These are phyloP conservation scores for Capitella teleta DNA, from an alignment of 1,140 invertebrate genomes.

Conservation along the genomic window DNA sequence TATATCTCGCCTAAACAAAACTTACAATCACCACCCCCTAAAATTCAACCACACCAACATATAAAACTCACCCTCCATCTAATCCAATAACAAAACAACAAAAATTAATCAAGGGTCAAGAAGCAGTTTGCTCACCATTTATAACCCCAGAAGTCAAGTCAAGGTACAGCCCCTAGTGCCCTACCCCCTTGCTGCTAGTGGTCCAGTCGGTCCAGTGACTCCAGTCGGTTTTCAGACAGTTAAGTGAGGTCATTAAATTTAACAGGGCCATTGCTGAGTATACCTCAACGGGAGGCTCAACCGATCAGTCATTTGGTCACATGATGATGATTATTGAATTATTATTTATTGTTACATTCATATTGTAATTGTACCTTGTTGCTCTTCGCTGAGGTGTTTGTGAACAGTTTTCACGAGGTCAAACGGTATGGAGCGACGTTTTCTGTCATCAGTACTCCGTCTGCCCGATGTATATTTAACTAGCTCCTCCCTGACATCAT, in stretches of 20 bases:
- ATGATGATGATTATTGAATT: background rate
- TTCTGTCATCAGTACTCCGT: conserved; percentile 5
- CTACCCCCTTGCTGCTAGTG: too few relatives aligned
- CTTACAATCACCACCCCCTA: background rate
- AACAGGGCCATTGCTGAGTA: too few relatives aligned
- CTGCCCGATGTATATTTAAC: conserved; percentile 10
- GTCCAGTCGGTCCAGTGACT: too few relatives aligned
- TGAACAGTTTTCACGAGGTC: conserved; percentile 15
- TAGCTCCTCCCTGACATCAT: conserved; percentile 10
- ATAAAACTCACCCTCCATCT: too few relatives aligned
- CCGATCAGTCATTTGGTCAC: too few relatives aligned
- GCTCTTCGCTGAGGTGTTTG: conserved; percentile 9
- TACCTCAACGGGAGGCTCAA: too few relatives aligned
- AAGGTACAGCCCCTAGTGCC: too few relatives aligned
- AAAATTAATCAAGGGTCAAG: background rate
- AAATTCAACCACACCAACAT: too few relatives aligned
- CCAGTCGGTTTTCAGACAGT: too few relatives aligned
- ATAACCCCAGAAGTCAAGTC: background rate
- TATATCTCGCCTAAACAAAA: too few relatives aligned
- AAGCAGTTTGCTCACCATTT: background rate
- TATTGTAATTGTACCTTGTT: conserved; percentile 11
- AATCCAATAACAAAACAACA: background rate
- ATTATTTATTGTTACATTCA: background rate
- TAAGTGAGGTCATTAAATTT: too few relatives aligned
- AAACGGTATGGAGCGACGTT: conserved; percentile 15